Base-by-base conservation (phyloP, 1,140 invertebrate species). In the Ceratosolen solmsi region DNA sequence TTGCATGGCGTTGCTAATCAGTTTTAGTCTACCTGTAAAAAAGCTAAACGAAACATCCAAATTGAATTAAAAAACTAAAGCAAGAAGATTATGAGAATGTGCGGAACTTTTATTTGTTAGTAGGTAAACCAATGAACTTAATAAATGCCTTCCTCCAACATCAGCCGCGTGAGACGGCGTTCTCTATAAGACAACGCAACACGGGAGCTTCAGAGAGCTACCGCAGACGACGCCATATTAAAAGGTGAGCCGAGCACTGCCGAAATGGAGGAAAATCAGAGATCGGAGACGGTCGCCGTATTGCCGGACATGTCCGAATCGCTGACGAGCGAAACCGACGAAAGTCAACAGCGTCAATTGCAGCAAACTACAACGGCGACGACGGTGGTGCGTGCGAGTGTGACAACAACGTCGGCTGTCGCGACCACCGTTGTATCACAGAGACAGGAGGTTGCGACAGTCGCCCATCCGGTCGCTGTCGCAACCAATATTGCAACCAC, bases 221-320 rank as follows among this genome's bases (percentile, higher is more conserved):
- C 38, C 41, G 54, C 17, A 56, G 79, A 54, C 63, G 56, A 51
- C 78, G 65, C 58, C 77, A 73, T 73, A 73, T 73, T 56, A 75
- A 84, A 86, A 27, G 33, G 41, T 20, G 27, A 73, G 74, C 80
- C 90, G 90, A 90, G 86, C 82, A 87, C 86, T 88, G 89, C 89
- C 90, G 90, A 91, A 90, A 92, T 93, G 92, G 92, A 92, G 88
- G 91, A 92, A 87, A 88, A 88, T 85, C 91, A 92, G 89, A 89
- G 91, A 91, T 93, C 92, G 92, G 92, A 93, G 91, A 90, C 90
- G 89, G 92, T 93, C 92, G 91, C 89, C 85, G 92, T 92, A 88
- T 90, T 92, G 90, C 91, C 92, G 93, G 92, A 93, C 92, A 93
- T 93, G 88, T 90, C 93, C 93, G 93, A 93, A 92, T 89, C 91